Conservation (phyloP, 2,113 vertebrate species). For the Dascyllus trimaculatus region DNA sequence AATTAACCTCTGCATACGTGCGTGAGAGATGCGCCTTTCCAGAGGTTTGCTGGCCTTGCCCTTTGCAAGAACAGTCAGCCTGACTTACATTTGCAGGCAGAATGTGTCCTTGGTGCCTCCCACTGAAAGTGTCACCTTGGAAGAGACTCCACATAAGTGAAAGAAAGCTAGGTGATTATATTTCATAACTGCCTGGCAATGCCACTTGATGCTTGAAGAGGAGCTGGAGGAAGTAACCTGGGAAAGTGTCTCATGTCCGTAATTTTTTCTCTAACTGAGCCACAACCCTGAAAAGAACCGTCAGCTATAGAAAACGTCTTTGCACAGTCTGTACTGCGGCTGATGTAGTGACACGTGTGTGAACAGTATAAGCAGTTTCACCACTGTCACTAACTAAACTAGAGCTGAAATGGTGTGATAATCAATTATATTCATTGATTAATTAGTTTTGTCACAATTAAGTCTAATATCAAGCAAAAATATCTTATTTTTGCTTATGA, state of each 20-base stretch:
- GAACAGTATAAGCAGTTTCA: not conserved
- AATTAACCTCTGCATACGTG: slow-evolving; percentile 7
- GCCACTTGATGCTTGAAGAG: slow-evolving; percentile 11
- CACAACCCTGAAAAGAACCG: not conserved
- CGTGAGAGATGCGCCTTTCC: slow-evolving; percentile 1
- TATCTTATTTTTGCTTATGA: not conserved
- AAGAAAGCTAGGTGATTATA: slow-evolving; percentile 20
- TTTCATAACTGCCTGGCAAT: slow-evolving; percentile 23
- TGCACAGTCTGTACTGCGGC: not conserved
- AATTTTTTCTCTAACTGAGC: slow-evolving; percentile 6
- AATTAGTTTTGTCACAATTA: not conserved
- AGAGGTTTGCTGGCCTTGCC: slow-evolving; percentile 12
- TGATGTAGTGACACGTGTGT: not conserved
- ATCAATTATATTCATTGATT: not conserved
- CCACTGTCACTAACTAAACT: too few species aligned
- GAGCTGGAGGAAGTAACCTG: slow-evolving; percentile 11
- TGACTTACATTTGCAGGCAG: not conserved
- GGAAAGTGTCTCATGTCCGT: slow-evolving; percentile 11
- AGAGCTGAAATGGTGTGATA: too few species aligned
- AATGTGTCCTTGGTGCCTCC: slow-evolving; percentile 7
- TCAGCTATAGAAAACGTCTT: slow-evolving; percentile 9
- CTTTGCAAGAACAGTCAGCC: not conserved
- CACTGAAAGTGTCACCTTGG: slow-evolving; percentile 33
- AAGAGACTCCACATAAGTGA: slow-evolving; percentile 10
- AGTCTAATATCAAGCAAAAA: not conserved